Evolutionary conservation across 2,797 vertebrate genomes (phyloP).

Genomic region (Coregonus suidteri): DNA sequence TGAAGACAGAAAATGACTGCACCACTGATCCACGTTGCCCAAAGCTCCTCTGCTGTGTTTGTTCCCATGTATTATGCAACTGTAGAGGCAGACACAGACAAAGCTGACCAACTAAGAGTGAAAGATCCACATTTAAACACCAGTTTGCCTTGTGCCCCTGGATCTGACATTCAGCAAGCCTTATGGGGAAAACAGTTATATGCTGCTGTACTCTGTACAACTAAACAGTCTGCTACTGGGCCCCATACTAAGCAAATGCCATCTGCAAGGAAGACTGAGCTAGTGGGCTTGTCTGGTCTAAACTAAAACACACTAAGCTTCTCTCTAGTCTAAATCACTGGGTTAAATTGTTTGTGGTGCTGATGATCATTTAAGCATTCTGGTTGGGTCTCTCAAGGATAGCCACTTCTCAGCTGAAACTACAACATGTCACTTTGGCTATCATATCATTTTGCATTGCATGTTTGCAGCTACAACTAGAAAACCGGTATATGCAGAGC

Average conservation of each 20-base stretch:
- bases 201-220: neutral
- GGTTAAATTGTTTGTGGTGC: neutral
- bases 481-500: neutral
- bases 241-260: neutral
- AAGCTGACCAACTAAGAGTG: neutral
- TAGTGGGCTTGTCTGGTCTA: neutral
- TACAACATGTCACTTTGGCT: neutral
- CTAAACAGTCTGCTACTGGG: neutral
- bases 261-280: neutral
- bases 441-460: neutral
- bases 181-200: constrained; percentile 1
- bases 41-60: neutral
- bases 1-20: neutral
- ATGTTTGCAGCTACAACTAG: no score
- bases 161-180: neutral
- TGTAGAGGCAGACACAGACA: neutral
- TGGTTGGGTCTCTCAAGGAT: neutral
- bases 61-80: neutral
- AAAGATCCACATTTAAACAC: constrained; percentile 1
- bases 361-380: neutral
- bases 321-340: neutral
- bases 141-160: neutral
- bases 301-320: neutral
- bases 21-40: neutral
- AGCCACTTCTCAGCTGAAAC: neutral